Base-by-base conservation (phyloP, 2,113 vertebrate species). In the Bostrychus sinensis region DNA sequence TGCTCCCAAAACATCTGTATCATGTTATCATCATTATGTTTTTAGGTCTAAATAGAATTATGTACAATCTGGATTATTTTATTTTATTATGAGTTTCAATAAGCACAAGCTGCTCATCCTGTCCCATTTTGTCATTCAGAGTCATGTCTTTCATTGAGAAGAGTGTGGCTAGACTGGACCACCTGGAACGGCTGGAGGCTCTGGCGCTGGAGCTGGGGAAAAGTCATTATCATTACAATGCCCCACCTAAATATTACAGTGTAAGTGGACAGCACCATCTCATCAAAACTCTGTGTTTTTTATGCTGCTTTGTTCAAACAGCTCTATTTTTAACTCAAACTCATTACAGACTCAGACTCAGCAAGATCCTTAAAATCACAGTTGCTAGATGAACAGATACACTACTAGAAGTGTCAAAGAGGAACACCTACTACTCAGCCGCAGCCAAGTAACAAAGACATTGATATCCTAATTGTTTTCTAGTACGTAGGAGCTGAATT, bases 101-200 rank as follows among this genome's bases (percentile, higher is more conserved):
- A 30, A 34, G 10, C 20, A 34, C 19, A 8, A 36, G 17, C 13
- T 9, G 53, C 17, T 58, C 42, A 48, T 20, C 9, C 28, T 41
- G 30, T 62, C 13, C 30, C 22, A 26, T 9, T 34, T 53, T 73
- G 56, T 80, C 37, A 51, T 60, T 59, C 75, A 93, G 92, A 34
- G 92, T 93, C 62, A 93, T 93, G 92, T 93, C 92, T 11, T 93
- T 93, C 54, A 93, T 93, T 16, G 92, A 93, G 88, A 93, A 93
- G 72, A 91, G 87, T 1, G 92, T 93, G 70, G 92, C 92, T 8
- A 80, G 92, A 62, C 78, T 93, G 51, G 91, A 93, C 51, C 90
- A 93, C 73, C 77, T 84, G 60, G 90, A 92, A 17, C 72, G 88
- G 59, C 77, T 93, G 71, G 90, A 92, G 32, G 70, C 74, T 39